Base-by-base conservation (phyloP, 2,797 vertebrate genomes). In the Sciurus vulgaris region DNA sequence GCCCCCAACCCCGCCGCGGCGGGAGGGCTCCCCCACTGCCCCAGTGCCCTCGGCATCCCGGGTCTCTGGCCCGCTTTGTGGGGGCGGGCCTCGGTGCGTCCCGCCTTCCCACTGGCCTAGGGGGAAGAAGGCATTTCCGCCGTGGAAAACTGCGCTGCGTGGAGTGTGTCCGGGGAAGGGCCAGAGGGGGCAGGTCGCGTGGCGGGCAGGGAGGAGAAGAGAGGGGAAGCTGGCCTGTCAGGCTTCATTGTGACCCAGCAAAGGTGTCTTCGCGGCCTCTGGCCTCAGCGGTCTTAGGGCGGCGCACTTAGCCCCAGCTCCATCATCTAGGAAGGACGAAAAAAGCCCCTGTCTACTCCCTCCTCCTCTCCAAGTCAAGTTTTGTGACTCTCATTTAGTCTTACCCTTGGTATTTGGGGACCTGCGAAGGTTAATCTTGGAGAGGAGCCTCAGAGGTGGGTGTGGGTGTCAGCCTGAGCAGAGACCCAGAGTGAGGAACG, bases 41-140 rank as follows among this genome's bases (percentile, higher is more conserved):
- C 83, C 1, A 5, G 78, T 28, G 93, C 49, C 56, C 41, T 47
- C 22, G 0, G 54, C 70, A 24, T 59, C 78, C 86, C 18, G 24
- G 24, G 28, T 14, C 63, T 18, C 30, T 30, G 1, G 44, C 51
- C 9, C 41, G 65, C 79, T 74, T 76, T 63, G 86, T 59, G 49
- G 49, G 44, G 77, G 82, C 13, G 4, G 85, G 61, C 78, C 94
- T 38, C 41, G 7, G 70, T 9, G 93, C 44, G 63, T 51, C 30
- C 89, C 70, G 15, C 35, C 30, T 38, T 26, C 72, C 24, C 65
- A 24, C 8, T 3, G 41, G 77, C 70, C 15, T n/a, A 3, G 56
- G 49, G 74, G 15, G 38, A 51, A 7, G 70, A 35, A 65, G 92
- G 86, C 76, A 56, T 96, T 95, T 95, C 95, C 91, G 77, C 77